These are phyloP conservation scores for Hydropotes inermis DNA, from an alignment of 2,113 vertebrate genomes.

Conservation along the genomic window DNA sequence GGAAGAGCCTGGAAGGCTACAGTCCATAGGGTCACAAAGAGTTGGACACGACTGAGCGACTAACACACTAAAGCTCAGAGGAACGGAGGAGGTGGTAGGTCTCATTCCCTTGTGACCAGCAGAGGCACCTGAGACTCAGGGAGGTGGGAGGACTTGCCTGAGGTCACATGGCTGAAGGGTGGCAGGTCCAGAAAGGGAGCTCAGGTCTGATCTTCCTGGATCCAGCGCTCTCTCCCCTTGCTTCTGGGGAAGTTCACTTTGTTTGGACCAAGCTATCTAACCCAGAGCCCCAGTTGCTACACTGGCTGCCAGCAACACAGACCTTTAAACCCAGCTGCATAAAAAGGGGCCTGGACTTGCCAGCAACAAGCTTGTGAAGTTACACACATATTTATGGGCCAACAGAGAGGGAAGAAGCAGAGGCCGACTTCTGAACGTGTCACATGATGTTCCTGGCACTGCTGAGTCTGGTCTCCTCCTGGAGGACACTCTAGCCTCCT, in stretches of 20 bases:
- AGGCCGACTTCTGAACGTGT: neutral
- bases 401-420: neutral
- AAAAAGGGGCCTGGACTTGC: neutral
- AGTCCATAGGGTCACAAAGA: neutral
- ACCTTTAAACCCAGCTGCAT: neutral
- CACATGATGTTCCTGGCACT: neutral
- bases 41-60: neutral
- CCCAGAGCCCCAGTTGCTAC: neutral
- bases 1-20: neutral
- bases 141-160: neutral
- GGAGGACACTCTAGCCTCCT: neutral
- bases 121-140: neutral
- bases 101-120: neutral
- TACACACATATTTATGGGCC: neutral
- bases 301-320: neutral
- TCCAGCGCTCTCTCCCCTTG: neutral
- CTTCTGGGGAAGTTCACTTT: neutral
- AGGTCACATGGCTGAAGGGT: neutral
- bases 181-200: neutral
- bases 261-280: neutral
- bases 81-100: accelerated
- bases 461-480: neutral
- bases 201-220: neutral
- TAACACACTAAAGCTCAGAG: neutral
- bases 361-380: neutral